Base-by-base conservation (phyloP, 2,797 vertebrate species). In the Oreortyx pictus region DNA sequence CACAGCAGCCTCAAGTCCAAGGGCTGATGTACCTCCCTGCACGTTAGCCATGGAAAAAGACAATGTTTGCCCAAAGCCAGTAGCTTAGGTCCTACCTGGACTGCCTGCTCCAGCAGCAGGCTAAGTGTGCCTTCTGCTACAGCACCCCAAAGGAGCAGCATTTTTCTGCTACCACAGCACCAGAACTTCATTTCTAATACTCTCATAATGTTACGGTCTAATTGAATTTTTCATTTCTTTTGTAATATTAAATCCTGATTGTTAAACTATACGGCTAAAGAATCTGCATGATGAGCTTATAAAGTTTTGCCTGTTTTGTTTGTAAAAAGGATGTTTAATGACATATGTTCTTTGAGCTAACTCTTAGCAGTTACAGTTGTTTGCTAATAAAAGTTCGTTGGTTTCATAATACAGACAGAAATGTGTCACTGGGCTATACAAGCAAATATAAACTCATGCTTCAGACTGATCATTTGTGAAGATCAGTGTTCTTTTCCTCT, bases 171-270 rank as follows among this genome's bases (percentile, higher is more conserved):
- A 64, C 44, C 74, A 73, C 29, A 65, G 31, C 67, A 43, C 44
- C 62, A 33, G 35, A 43, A 14, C 54, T 82, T 89, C 27, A 56
- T 89, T 92, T 88, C 85, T 88, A 86, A 92, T 80, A 81, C 44
- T 86, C 68, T 75, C 5, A 2, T 71, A 74, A 79, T 54, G 77
- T 47, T 61, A 46, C 70, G 52, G 52, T 88, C 82, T 94, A 86
- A 96, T 71, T 92, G 90, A 93, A 43, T 77, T 92, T 93, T 94
- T 91, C 46, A 84, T 89, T 86, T 93, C 65, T 94, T 94, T 95
- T 88, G 50, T 86, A 50, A 72, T 49, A 57, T 88, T 71, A 75
- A 93, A 60, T 88, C 65, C 39, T 75, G 77, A 77, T 64, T 86
- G 49, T 46, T 82, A 82, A 82, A 50, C 78, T 82, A 8, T 71